A percentile compares a stretch with the other conserved stretches of the same genome.
Conservation (phyloP, 2,888 invertebrate species). For the Amblyjoppa proteus region DNA sequence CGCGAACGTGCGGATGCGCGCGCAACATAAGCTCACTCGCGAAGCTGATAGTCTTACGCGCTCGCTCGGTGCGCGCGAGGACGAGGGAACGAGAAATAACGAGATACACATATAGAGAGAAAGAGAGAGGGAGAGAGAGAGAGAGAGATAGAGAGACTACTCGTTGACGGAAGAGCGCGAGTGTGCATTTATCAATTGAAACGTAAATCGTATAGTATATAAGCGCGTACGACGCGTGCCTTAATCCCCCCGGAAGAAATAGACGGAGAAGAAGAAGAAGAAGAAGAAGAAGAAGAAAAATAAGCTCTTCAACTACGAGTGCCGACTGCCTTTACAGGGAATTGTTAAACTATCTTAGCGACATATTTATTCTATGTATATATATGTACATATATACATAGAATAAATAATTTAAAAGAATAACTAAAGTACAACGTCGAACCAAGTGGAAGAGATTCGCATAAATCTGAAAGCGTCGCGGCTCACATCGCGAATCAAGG, state of each 20-base stretch:
- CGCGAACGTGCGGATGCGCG: conserved; percentile 19
- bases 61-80: not conserved
- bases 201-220: conserved; percentile 61
- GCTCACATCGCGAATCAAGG: conserved; percentile 51
- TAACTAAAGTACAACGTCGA: not conserved
- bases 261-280: conserved; percentile 39
- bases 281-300: conserved; percentile 11
- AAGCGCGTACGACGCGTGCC: conserved; percentile 66
- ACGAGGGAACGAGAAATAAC: conserved; percentile 57
- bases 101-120: conserved; percentile 60
- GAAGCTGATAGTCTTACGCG: conserved; percentile 16
- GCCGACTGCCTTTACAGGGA: not conserved
- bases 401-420: not conserved
- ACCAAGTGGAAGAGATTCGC: not conserved
- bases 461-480: conserved; percentile 5
- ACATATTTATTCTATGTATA: not conserved
- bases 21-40: conserved; percentile 24
- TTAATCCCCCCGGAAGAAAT: conserved; percentile 44
- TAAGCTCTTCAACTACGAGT: conserved; percentile 25
- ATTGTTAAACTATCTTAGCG: not conserved
- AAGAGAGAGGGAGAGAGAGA: conserved; percentile 39
- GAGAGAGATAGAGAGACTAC: conserved; percentile 56
- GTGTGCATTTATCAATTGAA: conserved; percentile 67
- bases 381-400: too few species aligned
- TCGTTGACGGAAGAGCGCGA: conserved; percentile 68